Evolutionary conservation across 2,888 invertebrate genomes (phyloP), one percentile per base, ranked within the genome.

Genomic region (Ophonus ardosiacus): DNA sequence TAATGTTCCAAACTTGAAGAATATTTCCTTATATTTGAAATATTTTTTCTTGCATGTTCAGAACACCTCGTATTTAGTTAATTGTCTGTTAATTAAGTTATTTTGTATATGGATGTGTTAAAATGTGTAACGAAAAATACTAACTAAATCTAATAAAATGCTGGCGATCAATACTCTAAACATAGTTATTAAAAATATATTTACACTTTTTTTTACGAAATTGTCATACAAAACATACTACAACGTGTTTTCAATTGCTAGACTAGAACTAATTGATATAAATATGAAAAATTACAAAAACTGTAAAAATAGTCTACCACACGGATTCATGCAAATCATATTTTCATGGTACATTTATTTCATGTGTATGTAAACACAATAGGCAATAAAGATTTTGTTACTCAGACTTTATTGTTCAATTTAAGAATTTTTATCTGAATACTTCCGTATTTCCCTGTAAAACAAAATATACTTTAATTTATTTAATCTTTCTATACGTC

Each of bases 341-440:
- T 13, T 38, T 68, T 68, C 68, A 68, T 68, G 68, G 68, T 68
- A 68, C 38, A 38, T 68, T 68, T 68, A 15, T 63, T 21, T 10
- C 24, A n/a, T 68, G n/a, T 63, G 21, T 63, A 1, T 63, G 21
- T 17, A 24, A 63, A 63, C 21, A 63, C 43, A 13, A 51, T 51
- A 51, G 8, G 0, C 43, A 51, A 51, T 51, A 51, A 51, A 51
- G 6, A 6, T 51, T 51, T 51, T 51, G 13, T 51, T 51, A 13
- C 43, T 51, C 31, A 5, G 13, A 51, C 43, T 51, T 51, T 51
- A 51, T 51, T 51, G 43, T 51, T 51, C 13, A 51, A 10, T 51
- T 8, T 51, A 51, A 51, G 8, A 51, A 51, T 51, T 51, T 51
- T 51, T 51, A 51, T 51, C 43, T 51, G 43, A 51, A 51, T 51